Evolutionary conservation across 2,888 invertebrate genomes (phyloP), one percentile per base, ranked within the genome.

Genomic region (Acronicta alni): DNA sequence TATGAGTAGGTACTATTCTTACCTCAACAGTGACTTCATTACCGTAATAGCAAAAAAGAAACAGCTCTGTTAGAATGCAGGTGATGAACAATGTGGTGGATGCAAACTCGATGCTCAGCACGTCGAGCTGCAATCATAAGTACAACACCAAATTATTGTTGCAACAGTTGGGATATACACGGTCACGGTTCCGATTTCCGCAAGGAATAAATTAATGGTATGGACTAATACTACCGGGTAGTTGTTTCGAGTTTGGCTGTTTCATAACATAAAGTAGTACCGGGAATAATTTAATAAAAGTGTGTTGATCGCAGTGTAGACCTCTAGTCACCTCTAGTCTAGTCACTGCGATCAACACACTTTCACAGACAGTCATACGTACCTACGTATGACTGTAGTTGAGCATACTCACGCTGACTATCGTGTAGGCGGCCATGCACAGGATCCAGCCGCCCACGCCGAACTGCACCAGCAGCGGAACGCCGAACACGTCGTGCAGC

Each of bases 1-100:
- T 12, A 30, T 12, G 30, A 3, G 12, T 7, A 4, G 7, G 1
- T 12, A 30, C 30, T 3, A 3, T 30, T 30, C 61, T 0, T 42
- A 95, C 95, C 89, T 94, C 90, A 1, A 91, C 81, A 1, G 92
- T 90, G 2, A 95, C 88, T 77, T 94, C 94, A 68, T 95, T 95
- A 14, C 95, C 95, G 69, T 89, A 94, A 82, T 93, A 95, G 72
- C 95, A 95, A 73, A 92, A 94, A 5, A 95, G 79, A 51, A 92
- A 90, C 55, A 95, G 82, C 80, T 95, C 93, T 12, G 89, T 82
- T 9, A 95, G 81, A 78, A 95, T 94, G 73, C 95, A 95, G 9
- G 76, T 74, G 53, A 93, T 90, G 79, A 95, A 95, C 14, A 94
- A 80, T 0, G 86, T 75, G 83, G 93, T 91, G 3, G 94, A 94